Base-by-base conservation (phyloP, 2,797 vertebrate genomes). In the Sandelia bainsii region DNA sequence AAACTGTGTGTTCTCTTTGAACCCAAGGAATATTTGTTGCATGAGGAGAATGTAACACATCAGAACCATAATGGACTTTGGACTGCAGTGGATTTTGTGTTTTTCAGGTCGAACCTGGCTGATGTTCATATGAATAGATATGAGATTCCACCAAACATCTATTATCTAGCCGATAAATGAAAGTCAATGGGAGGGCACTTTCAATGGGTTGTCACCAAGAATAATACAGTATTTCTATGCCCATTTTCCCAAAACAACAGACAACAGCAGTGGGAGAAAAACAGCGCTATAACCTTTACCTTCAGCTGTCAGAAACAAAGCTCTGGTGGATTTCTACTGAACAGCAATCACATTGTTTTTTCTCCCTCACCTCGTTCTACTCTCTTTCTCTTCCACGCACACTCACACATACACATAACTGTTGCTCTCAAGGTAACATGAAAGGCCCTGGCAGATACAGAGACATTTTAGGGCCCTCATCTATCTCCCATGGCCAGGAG, bases 401-500 rank as follows among this genome's bases (percentile, higher is more conserved):
- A 46, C 48, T 39, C n/a, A 22, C 39, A 71, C 57, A 40, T 49
- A 59, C 54, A 40, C 60, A 80, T 11, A 72, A 56, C 9, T 3
- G 22, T 59, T 66, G 72, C 83, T 93, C 91, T 91, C 83, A 89
- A 92, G 87, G 88, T 91, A 95, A 94, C 90, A 94, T 91, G 93
- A 92, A 93, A 94, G 91, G 86, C 87, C 82, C 89, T 77, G 85
- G 88, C 83, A 90, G 92, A 91, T 91, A 89, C 86, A 89, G 89
- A 93, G 90, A 91, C 91, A 91, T 94, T 94, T 90, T 91, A 89
- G 88, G 92, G 84, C 84, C 86, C 90, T 93, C 92, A 93, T 94
- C 93, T 93, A 93, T 95, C 93, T 94, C 91, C 86, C 85, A 87
- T 93, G 89, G 91, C 91, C 93, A 94, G 93, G 81, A 94, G 93